Conservation (phyloP, 1,140 invertebrate genomes). For the Phenacoccus solenopsis region DNA sequence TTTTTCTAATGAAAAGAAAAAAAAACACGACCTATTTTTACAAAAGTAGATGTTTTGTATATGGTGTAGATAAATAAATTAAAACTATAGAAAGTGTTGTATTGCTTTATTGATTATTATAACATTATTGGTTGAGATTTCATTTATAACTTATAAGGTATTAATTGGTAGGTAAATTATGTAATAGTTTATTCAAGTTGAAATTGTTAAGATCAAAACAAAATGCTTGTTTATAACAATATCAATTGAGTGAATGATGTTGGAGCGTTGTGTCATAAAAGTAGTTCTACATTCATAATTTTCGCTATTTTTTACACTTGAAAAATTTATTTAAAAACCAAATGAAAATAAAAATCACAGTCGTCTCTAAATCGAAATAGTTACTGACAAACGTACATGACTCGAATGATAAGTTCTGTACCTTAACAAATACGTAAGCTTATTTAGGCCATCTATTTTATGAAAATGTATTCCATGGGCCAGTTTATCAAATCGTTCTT, state of each 20-base stretch:
- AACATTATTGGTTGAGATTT: neutral
- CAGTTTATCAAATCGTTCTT: conserved; percentile 31
- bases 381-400: conserved; percentile 27
- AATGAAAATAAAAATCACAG: conserved; percentile 21
- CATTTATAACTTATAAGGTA: neutral
- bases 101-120: neutral
- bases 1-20: no score
- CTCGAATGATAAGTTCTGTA: conserved; percentile 23
- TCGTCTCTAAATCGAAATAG: conserved; percentile 17
- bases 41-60: neutral
- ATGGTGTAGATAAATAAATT: neutral
- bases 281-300: no score
- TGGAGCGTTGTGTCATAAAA: neutral
- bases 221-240: no score
- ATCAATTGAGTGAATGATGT: no score
- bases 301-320: no score
- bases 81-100: neutral
- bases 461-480: conserved; percentile 40
- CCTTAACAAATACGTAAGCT: conserved; percentile 39
- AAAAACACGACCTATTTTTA: neutral
- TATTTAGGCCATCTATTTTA: conserved; percentile 53
- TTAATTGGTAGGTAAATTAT: neutral
- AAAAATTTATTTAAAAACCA: neutral
- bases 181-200: no score
- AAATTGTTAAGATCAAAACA: no score